These are phyloP conservation scores for Mus musculus DNA, from an alignment of 2,113 vertebrate genomes.

Conservation along the genomic window DNA sequence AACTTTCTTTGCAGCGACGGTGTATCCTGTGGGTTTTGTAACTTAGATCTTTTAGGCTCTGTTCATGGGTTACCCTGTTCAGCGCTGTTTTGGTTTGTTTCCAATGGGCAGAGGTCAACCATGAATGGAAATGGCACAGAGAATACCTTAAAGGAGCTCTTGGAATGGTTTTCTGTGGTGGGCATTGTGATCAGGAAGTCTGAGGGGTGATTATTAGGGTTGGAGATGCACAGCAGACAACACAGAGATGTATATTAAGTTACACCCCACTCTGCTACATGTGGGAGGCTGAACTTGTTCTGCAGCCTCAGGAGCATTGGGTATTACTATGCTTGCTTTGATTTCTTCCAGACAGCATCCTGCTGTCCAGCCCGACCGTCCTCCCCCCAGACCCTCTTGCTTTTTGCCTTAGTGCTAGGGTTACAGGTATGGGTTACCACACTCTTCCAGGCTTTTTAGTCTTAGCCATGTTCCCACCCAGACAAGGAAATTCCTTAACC, in stretches of 20 bases:
- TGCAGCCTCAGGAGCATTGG: background rate
- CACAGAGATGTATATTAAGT: background rate
- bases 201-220: background rate
- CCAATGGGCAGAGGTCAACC: background rate
- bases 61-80: background rate
- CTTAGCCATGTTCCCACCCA: background rate
- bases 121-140: background rate
- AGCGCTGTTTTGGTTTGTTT: constrained; percentile 45
- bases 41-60: constrained; percentile 27
- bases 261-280: background rate
- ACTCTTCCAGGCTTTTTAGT: background rate
- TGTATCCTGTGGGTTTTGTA: constrained; percentile 9
- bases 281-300: constrained; percentile 12
- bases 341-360: background rate
- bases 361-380: no score
- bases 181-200: constrained; percentile 1
- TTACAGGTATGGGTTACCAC: background rate
- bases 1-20: background rate
- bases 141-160: background rate
- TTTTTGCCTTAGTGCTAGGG: background rate
- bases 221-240: background rate
- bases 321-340: constrained; percentile 2
- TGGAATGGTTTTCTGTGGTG: background rate
- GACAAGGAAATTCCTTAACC: constrained; percentile 49
- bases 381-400: background rate